Evolutionary conservation across 2,888 invertebrate genomes (phyloP), one percentile per base, ranked within the genome.

Genomic region (Drosophila fulvimacula): DNA sequence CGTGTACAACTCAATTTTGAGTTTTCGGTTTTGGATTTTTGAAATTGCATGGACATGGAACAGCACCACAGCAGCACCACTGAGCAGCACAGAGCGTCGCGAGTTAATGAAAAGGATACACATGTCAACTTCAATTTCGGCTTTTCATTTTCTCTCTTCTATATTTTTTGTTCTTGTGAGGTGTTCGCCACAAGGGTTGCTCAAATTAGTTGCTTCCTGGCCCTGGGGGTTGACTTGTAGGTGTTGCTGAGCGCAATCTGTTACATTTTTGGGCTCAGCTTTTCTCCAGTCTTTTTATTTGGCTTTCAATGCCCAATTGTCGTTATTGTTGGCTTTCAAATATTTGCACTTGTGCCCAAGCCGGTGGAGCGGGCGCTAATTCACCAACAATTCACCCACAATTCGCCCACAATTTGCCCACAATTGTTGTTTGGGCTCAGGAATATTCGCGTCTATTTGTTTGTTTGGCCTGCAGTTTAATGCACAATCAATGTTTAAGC

Each of bases 41-140:
- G 69, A 79, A 87, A 82, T 88, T 76, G 73, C 78, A 71, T 39
- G 73, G 59, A 61, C 69, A 72, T 46, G 64, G 44, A 69, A 73
- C 61, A 73, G 77, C 58, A 66, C 48, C 74, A 60, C 57, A 51
- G 60, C 57, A 51, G 53, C 24, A 34, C 9, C 64, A 49, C 61
- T 30, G 27, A 62, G 64, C 63, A 46, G 48, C 51, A 44, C 64
- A 64, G 59, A 63, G 74, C 74, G 88, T 90, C 85, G 89, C 88
- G 90, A 90, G 88, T 91, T 92, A 91, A 92, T 92, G 92, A 92
- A 92, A 91, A 91, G 91, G 91, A 92, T 92, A 91, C 92, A 92
- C 92, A 92, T 92, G 92, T 92, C 92, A 91, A 85, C 89, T 90
- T 90, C 85, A 90, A 92, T 91, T 90, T 90, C 81, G 78, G 80